phyloP scores from a whole-genome alignment of 1,140 invertebrate species.

The Pectinophora gossypiella region DNA sequence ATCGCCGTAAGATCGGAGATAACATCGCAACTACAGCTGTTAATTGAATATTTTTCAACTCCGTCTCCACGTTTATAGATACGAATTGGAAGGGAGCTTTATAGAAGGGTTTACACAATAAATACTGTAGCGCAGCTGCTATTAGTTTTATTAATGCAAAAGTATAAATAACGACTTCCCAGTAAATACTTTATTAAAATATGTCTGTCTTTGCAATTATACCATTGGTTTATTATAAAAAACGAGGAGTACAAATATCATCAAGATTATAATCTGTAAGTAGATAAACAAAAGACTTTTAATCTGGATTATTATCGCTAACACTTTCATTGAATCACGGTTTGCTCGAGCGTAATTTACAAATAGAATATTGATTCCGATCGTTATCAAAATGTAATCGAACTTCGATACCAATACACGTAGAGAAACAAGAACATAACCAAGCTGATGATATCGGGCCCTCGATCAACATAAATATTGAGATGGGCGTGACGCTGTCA shows the following conservation, averaged over 20 bases:
- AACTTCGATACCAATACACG: conserved; percentile 15
- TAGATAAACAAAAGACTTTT: too few relatives aligned
- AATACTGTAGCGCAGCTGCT: too few relatives aligned
- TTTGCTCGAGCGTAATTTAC: background rate
- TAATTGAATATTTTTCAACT: conserved; percentile 1
- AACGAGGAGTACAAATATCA: too few relatives aligned
- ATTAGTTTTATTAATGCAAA: too few relatives aligned
- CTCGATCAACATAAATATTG: conserved; percentile 50
- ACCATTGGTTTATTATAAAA: too few relatives aligned
- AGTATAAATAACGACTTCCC: too few relatives aligned
- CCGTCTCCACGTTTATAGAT: background rate
- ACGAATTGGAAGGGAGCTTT: too few relatives aligned
- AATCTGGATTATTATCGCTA: background rate
- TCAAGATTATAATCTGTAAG: too few relatives aligned
- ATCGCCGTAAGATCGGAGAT: conserved; percentile 23
- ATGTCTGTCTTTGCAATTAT: too few relatives aligned
- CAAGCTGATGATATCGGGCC: conserved; percentile 24
- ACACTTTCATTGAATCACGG: conserved; percentile 1
- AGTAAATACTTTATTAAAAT: too few relatives aligned
- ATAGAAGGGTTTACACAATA: too few relatives aligned
- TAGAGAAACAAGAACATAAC: conserved; percentile 14
- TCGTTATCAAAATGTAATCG: conserved; percentile 13
- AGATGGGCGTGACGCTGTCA: conserved; percentile 38
- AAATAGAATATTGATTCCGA: conserved; percentile 11
- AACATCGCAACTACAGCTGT: conserved; percentile 14